These are phyloP conservation scores for Turnix velox DNA, from an alignment of 2,113 vertebrate species.

Conservation along the genomic window DNA sequence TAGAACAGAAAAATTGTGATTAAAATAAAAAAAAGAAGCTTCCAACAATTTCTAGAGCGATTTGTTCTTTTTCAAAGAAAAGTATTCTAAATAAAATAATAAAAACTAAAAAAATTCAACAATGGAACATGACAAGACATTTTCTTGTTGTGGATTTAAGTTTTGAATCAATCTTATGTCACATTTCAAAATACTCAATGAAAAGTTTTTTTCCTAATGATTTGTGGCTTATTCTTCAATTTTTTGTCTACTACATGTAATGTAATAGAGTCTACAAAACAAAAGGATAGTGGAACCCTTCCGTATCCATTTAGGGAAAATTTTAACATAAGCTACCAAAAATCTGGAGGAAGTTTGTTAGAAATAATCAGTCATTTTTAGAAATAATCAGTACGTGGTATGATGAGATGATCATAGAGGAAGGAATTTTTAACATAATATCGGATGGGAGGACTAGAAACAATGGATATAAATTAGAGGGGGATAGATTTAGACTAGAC, in stretches of 20 bases:
- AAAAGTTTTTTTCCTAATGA: background rate
- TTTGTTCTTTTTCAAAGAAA: background rate
- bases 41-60: background rate
- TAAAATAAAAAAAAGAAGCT: too few species aligned
- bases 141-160: background rate
- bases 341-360: background rate
- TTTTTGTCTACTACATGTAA: background rate
- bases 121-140: background rate
- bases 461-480: too few species aligned
- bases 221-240: background rate
- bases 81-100: background rate
- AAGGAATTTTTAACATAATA: too few species aligned
- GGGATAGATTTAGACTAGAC: too few species aligned
- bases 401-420: background rate
- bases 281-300: background rate
- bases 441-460: too few species aligned
- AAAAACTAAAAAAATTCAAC: background rate
- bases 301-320: background rate
- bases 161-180: background rate
- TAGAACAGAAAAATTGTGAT: background rate
- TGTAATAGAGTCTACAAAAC: background rate
- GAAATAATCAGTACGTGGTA: background rate
- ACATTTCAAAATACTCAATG: background rate
- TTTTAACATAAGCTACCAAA: background rate
- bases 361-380: background rate